Evolutionary conservation across 1,140 invertebrate genomes (phyloP).

Genomic region (Lepidurus packardi): DNA sequence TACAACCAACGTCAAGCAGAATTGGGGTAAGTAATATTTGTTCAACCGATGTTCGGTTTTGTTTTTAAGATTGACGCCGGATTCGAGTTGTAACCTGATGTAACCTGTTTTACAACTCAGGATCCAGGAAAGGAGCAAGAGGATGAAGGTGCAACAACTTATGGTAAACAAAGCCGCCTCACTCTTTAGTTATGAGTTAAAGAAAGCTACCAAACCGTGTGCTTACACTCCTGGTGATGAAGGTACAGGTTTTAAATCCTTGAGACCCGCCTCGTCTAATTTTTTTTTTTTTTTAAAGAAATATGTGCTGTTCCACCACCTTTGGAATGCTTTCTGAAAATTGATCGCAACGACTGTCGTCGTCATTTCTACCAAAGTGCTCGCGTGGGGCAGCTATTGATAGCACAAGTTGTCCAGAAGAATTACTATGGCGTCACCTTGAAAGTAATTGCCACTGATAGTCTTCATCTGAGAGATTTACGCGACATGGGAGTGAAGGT

Average conservation of each 20-base stretch:
- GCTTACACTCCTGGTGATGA: constrained; percentile 23
- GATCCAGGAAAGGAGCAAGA: constrained; percentile 72
- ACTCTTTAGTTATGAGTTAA: constrained; percentile 33
- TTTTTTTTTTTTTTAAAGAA: constrained; percentile 52
- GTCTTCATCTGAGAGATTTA: constrained; percentile 38
- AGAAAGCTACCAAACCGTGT: neutral
- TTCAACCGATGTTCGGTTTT: constrained; percentile 4
- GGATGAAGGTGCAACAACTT: constrained; percentile 75
- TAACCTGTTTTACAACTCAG: constrained; percentile 48
- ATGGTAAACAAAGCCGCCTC: constrained; percentile 63
- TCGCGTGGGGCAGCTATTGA: constrained; percentile 45
- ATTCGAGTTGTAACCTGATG: constrained; percentile 27
- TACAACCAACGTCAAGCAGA: constrained; percentile 69
- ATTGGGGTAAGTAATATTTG: constrained; percentile 44
- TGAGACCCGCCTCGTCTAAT: neutral
- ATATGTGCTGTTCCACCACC: constrained; percentile 76
- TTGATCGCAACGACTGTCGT: constrained; percentile 30
- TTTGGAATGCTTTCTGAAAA: constrained; percentile 65
- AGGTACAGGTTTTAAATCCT: constrained; percentile 28
- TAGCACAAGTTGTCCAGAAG: constrained; percentile 67
- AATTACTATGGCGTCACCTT: constrained; percentile 67
- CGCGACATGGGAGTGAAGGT: constrained; percentile 29
- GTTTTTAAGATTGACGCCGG: neutral
- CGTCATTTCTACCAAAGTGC: constrained; percentile 27
- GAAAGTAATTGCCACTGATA: constrained; percentile 73